These are phyloP conservation scores for Phoenicopterus ruber DNA, from an alignment of 2,113 vertebrate genomes.

Conservation along the genomic window DNA sequence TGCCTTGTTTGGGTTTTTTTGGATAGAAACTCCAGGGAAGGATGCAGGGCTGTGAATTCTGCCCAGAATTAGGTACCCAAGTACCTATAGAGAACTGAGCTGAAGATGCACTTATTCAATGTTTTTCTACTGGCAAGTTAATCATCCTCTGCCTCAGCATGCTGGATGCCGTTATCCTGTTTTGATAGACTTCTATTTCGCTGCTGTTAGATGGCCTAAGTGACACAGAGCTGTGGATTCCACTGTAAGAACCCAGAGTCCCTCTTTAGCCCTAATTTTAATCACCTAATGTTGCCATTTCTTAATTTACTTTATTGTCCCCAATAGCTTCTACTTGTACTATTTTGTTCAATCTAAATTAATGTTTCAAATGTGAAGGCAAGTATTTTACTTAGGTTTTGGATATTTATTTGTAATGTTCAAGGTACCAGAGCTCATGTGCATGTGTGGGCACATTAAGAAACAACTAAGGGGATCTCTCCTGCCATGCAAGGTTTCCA, in stretches of 20 bases:
- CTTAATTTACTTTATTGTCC: background rate
- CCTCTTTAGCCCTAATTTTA: background rate
- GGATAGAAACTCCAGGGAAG: background rate
- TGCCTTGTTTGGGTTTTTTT: background rate
- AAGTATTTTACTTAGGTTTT: background rate
- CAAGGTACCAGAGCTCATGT: background rate
- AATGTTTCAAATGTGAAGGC: conserved; percentile 35
- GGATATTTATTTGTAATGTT: background rate
- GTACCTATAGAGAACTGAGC: background rate
- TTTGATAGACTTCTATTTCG: background rate
- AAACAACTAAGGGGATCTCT: background rate
- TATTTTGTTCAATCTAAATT: conserved; percentile 28
- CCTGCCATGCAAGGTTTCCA: background rate
- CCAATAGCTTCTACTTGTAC: background rate
- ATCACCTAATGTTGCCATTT: background rate
- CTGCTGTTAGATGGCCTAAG: background rate
- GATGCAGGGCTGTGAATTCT: background rate
- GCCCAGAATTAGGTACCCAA: background rate
- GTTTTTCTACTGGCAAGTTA: background rate
- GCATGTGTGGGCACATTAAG: background rate
- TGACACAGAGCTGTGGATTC: background rate
- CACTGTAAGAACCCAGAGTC: background rate
- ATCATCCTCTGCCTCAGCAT: background rate
- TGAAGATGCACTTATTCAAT: background rate
- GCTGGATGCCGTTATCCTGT: background rate